These are phyloP conservation scores for Streptopelia turtur DNA, from an alignment of 2,797 vertebrate genomes.

Conservation along the genomic window DNA sequence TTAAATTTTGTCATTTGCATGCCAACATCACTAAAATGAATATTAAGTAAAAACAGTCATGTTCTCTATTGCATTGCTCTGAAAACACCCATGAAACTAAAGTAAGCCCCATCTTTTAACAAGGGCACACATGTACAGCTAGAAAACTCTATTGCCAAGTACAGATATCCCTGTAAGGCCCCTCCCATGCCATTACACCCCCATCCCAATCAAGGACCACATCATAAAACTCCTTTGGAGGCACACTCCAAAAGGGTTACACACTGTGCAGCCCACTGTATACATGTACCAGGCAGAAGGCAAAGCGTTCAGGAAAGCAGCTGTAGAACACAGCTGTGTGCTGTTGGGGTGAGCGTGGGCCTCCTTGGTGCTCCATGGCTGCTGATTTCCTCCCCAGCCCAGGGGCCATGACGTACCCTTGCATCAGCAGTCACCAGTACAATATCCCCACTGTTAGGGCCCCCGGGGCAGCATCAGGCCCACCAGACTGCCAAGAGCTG, in stretches of 20 bases:
- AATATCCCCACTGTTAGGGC: accelerated
- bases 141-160: background rate
- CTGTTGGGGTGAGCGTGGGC: accelerated
- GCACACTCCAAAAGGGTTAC: background rate
- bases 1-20: accelerated
- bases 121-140: background rate
- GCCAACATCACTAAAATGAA: background rate
- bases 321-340: accelerated
- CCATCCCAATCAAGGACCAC: no score
- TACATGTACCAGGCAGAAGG: background rate
- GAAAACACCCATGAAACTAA: background rate
- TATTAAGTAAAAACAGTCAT: background rate
- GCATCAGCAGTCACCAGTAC: background rate
- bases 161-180: background rate
- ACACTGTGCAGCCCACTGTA: background rate
- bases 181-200: background rate
- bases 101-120: background rate
- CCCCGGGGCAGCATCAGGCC: background rate
- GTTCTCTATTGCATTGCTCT: background rate
- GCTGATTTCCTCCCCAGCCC: accelerated
- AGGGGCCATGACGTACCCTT: accelerated
- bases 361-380: background rate
- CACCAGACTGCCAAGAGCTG: background rate
- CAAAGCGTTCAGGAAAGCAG: background rate
- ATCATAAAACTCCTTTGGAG: background rate